A percentile compares a stretch with the other conserved stretches of the same genome.
Evolutionary conservation across 2,888 invertebrate species (phyloP).

Genomic region (Eristalis tenax): DNA sequence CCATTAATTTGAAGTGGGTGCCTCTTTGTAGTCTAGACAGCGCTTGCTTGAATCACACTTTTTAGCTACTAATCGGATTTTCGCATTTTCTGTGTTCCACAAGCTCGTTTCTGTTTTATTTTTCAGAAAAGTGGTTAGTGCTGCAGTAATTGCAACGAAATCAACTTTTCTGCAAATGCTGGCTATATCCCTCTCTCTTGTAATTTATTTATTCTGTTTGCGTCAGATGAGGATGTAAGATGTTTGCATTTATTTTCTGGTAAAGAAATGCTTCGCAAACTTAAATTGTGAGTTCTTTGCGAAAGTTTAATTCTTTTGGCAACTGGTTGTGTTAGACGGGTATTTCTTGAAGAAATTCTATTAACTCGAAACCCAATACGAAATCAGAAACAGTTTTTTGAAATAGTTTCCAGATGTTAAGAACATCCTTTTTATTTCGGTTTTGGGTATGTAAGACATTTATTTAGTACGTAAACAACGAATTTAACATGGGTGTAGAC

Average conservation of each 20-base stretch:
- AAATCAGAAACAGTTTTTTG: not conserved
- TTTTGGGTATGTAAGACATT: not conserved
- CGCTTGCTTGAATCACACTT: conserved; percentile 7
- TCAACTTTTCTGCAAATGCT: conserved; percentile 44
- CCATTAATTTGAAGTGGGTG: not conserved
- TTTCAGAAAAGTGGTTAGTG: conserved; percentile 25
- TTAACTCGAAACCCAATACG: not conserved
- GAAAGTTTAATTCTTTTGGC: conserved; percentile 39
- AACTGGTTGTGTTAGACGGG: conserved; percentile 6
- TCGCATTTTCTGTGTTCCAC: conserved; percentile 7
- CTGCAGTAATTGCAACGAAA: conserved; percentile 50
- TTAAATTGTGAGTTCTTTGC: conserved; percentile 15
- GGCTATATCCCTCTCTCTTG: conserved; percentile 11
- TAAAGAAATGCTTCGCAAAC: conserved; percentile 16
- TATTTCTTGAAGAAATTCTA: conserved; percentile 6
- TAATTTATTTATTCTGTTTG: conserved; percentile 45
- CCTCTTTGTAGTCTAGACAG: conserved; percentile 3
- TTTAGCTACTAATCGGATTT: conserved; percentile 7
- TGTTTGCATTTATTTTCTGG: conserved; percentile 39
- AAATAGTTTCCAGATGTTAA: not conserved
- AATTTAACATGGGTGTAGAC: too few species aligned
- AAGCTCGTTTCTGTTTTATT: not conserved
- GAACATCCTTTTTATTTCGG: not conserved
- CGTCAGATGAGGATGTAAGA: conserved; percentile 34
- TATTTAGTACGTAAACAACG: too few species aligned